Base-by-base conservation (phyloP, 1,140 invertebrate genomes). In the Charaxes varanes region DNA sequence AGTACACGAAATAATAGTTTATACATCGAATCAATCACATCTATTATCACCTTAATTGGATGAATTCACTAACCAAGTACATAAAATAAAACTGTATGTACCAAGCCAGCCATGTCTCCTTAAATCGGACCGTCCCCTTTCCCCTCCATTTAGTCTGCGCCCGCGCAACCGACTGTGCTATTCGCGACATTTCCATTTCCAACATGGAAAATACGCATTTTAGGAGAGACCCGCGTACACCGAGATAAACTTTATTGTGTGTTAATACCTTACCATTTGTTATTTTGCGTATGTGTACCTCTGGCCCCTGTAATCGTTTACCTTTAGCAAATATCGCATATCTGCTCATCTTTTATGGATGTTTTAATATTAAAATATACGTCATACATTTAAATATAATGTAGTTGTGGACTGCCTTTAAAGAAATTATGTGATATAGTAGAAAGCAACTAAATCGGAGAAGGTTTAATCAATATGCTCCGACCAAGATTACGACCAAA, bases 191-290 rank as follows among this genome's bases (percentile, higher is more conserved):
- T 76, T 76, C 63, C 74, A 69, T 79, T 69, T 57, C 60, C 31
- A 44, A 41, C 52, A 49, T 51, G 53, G 59, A 62, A 72, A 73
- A 69, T 71, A 71, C 56, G 69, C 61, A 51, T 67, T 74, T 67
- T 65, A 66, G 59, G 63, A 69, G 53, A 65, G 23, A 52, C 46
- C 49, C 44, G 33, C 14, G 63, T 51, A 76, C 65, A 64, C 56
- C 51, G 24, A 54, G 62, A 67, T 69, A 66, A 61, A 59, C 45
- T 66, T 79, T 69, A 74, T 76, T 77, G 74, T 79, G 70, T 79
- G 74, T 58, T 72, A 72, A 79, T 79, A 64, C 57, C 45, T 46
- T 47, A 33, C 36, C 47, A 59, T 49, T 50, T 48, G 8, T 17
- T 41, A 41, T 6, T 8, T 22, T n/a, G n/a, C 10, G n/a, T 30